These are phyloP conservation scores for Bombus polaris DNA, from an alignment of 1,140 invertebrate genomes.

Conservation along the genomic window DNA sequence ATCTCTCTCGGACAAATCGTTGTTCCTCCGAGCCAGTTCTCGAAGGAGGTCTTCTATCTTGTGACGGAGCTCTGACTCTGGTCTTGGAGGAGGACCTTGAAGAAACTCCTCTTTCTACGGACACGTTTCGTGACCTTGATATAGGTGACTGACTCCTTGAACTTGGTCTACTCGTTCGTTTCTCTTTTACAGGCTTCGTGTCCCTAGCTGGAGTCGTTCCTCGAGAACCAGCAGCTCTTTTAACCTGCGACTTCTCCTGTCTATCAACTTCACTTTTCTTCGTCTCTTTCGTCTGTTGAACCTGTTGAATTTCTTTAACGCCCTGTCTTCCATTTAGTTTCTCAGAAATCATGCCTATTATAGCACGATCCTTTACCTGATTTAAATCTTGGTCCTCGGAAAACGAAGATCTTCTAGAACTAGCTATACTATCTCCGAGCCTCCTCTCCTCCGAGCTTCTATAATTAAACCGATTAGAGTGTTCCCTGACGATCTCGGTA, in stretches of 20 bases:
- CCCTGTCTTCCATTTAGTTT: slow-evolving; percentile 17
- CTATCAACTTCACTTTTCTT: neutral
- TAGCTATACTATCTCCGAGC: slow-evolving; percentile 6
- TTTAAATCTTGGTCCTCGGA: slow-evolving; percentile 51
- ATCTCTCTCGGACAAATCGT: slow-evolving; percentile 24
- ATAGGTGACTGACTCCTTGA: slow-evolving; percentile 70
- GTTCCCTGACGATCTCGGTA: slow-evolving; percentile 89
- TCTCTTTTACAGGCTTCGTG: slow-evolving; percentile 24
- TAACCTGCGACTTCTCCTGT: neutral
- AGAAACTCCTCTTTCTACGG: slow-evolving; percentile 60
- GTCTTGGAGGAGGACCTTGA: slow-evolving; percentile 70
- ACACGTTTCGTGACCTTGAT: slow-evolving; percentile 69
- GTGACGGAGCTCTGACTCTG: slow-evolving; percentile 48
- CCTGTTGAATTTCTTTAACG: neutral
- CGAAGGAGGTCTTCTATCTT: slow-evolving; percentile 57
- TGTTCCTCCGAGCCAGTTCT: slow-evolving; percentile 57
- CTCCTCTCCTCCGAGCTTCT: slow-evolving; percentile 36
- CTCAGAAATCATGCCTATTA: neutral
- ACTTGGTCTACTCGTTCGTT: slow-evolving; percentile 13
- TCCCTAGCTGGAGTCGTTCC: slow-evolving; percentile 61
- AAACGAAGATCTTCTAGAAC: slow-evolving; percentile 52
- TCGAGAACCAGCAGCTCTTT: slow-evolving; percentile 48
- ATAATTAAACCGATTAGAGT: slow-evolving; percentile 66
- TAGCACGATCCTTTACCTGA: neutral
- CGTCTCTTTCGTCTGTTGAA: neutral